A percentile compares a stretch with the other conserved stretches of the same genome.
Evolutionary conservation across 2,113 vertebrate species (phyloP).

Genomic region (Penelope pileata): DNA sequence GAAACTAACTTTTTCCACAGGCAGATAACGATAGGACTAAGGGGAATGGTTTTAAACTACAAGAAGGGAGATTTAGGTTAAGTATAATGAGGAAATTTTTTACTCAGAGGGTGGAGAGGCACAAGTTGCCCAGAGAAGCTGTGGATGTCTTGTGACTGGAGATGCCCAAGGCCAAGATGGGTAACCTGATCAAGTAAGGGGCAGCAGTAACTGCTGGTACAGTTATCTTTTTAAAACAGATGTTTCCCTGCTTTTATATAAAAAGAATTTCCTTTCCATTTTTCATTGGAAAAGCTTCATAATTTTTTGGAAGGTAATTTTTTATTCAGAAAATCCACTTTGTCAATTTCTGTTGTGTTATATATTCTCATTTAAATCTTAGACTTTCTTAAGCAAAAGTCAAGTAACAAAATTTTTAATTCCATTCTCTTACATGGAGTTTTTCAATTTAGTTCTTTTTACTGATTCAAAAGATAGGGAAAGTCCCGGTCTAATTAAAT

Average conservation of each 20-base stretch:
- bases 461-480: background rate
- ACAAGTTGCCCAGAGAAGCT: too few relatives aligned
- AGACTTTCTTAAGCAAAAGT: background rate
- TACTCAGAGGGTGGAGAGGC: too few relatives aligned
- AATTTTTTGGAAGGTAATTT: too few relatives aligned
- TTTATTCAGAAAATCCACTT: background rate
- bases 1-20: too few relatives aligned
- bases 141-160: too few relatives aligned
- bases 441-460: background rate
- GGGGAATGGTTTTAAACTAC: too few relatives aligned
- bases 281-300: background rate
- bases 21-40: too few relatives aligned
- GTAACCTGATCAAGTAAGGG: too few relatives aligned
- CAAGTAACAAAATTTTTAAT: background rate
- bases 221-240: background rate
- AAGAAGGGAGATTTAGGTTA: too few relatives aligned
- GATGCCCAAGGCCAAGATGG: too few relatives aligned
- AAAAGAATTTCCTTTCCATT: background rate
- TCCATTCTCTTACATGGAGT: background rate
- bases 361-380: background rate
- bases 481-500: background rate
- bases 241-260: background rate
- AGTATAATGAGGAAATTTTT: too few relatives aligned
- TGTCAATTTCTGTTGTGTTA: background rate
- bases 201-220: too few relatives aligned